Evolutionary conservation across 2,888 invertebrate species (phyloP).

Genomic region (Protodeltote pygarga): DNA sequence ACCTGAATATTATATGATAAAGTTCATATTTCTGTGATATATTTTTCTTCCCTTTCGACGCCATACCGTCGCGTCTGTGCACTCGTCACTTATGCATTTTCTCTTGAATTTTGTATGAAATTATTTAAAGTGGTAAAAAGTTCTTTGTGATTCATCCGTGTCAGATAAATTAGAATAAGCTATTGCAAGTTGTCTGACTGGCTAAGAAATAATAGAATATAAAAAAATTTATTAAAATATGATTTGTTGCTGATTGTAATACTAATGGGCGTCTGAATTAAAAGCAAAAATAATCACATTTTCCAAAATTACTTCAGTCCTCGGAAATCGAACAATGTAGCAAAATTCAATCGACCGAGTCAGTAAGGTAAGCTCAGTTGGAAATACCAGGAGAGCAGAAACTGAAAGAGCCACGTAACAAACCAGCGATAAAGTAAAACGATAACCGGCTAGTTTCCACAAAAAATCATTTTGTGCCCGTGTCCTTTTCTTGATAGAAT

Average conservation of each 20-base stretch:
- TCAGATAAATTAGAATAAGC: background rate
- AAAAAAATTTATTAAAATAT: background rate
- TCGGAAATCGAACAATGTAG: slow-evolving; percentile 27
- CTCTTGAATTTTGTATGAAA: slow-evolving; percentile 9
- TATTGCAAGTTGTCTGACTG: background rate
- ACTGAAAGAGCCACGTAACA: slow-evolving; percentile 36
- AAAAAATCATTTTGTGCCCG: slow-evolving; percentile 49
- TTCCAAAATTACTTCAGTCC: slow-evolving; percentile 6
- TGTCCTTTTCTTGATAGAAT: slow-evolving; percentile 53
- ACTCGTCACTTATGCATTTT: slow-evolving; percentile 14
- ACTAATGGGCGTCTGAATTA: background rate
- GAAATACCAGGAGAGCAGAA: slow-evolving; percentile 38
- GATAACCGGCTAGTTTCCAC: slow-evolving; percentile 45
- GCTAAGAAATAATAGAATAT: background rate
- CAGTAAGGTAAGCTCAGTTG: slow-evolving; percentile 14
- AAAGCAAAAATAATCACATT: background rate
- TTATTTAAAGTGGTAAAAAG: no score
- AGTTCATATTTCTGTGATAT: background rate
- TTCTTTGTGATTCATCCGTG: background rate
- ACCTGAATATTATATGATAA: background rate
- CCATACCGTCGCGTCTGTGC: background rate
- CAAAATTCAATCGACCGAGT: slow-evolving; percentile 37
- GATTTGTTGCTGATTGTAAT: no score
- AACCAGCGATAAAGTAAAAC: slow-evolving; percentile 45
- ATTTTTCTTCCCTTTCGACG: background rate